phyloP scores from a whole-genome alignment of 2,113 vertebrate genomes.

The Progne subis region DNA sequence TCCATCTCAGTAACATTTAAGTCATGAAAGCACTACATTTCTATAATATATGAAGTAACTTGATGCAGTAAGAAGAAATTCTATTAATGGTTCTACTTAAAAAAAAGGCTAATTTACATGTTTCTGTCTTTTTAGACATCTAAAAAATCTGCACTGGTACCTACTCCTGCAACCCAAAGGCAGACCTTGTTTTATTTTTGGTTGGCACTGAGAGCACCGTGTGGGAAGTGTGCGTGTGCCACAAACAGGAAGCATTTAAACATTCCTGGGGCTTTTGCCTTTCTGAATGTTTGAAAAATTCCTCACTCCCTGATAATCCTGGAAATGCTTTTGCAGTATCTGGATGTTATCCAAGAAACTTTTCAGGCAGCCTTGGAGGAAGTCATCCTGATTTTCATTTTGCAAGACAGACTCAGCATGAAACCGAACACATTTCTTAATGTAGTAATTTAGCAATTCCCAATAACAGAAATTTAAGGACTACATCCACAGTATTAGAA shows the following conservation, averaged over 20 bases:
- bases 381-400: not conserved
- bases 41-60: not conserved
- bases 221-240: not conserved
- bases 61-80: not conserved
- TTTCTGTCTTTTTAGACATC: not conserved
- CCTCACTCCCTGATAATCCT: not conserved
- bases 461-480: not conserved
- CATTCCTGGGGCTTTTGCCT: not conserved
- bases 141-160: not conserved
- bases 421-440: not conserved
- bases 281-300: not conserved
- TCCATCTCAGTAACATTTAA: not conserved
- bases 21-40: accelerated
- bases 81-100: not conserved
- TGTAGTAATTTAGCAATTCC: not conserved
- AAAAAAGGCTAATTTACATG: not conserved
- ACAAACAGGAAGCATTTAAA: not conserved
- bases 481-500: not conserved
- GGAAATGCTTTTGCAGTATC: not conserved
- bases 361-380: not conserved
- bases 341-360: not conserved
- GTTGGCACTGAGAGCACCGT: not conserved
- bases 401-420: not conserved
- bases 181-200: not conserved
- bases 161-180: not conserved